Percentiles rank a stretch among this genome's conserved stretches.
phyloP scores from a whole-genome alignment of 2,797 vertebrate genomes.

The Coregonus ussuriensis region DNA sequence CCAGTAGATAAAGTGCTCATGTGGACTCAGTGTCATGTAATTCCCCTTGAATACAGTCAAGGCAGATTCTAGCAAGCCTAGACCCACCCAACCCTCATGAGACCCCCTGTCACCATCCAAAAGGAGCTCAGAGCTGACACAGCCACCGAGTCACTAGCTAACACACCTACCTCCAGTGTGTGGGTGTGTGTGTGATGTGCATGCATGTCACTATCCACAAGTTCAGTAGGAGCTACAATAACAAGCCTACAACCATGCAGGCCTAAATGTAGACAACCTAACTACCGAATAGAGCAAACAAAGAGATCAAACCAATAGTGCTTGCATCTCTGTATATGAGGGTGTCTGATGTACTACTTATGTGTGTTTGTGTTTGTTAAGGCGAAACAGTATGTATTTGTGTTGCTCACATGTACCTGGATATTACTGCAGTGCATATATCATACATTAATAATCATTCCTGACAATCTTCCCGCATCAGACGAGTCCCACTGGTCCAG shows the following conservation, averaged over 20 bases:
- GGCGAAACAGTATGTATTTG: slow-evolving; percentile 27
- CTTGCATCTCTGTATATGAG: slow-evolving; percentile 18
- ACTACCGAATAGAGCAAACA: not conserved
- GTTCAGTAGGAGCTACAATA: not conserved
- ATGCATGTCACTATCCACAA: not conserved
- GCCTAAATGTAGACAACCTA: not conserved
- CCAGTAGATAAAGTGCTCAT: slow-evolving; percentile 74
- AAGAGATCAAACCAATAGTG: slow-evolving; percentile 10
- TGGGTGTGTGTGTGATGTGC: not conserved
- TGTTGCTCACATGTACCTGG: slow-evolving; percentile 63
- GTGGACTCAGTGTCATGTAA: slow-evolving; percentile 73
- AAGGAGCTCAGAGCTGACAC: slow-evolving; percentile 43
- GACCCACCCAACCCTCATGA: slow-evolving; percentile 77
- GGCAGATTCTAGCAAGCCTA: slow-evolving; percentile 72
- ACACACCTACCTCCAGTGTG: slow-evolving; percentile 30
- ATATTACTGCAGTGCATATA: slow-evolving; percentile 83
- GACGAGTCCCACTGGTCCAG: slow-evolving; percentile 85
- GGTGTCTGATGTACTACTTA: slow-evolving; percentile 11
- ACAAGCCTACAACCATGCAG: not conserved
- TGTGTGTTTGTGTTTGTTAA: slow-evolving; percentile 23
- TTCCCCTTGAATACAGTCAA: slow-evolving; percentile 74
- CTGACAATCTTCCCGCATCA: slow-evolving; percentile 88
- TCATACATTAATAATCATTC: slow-evolving; percentile 92
- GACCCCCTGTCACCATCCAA: slow-evolving; percentile 72
- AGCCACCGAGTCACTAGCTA: slow-evolving; percentile 50